Evolutionary conservation across 2,888 invertebrate genomes (phyloP), one percentile per base, ranked within the genome.

Genomic region (Andrena hattorfiana): DNA sequence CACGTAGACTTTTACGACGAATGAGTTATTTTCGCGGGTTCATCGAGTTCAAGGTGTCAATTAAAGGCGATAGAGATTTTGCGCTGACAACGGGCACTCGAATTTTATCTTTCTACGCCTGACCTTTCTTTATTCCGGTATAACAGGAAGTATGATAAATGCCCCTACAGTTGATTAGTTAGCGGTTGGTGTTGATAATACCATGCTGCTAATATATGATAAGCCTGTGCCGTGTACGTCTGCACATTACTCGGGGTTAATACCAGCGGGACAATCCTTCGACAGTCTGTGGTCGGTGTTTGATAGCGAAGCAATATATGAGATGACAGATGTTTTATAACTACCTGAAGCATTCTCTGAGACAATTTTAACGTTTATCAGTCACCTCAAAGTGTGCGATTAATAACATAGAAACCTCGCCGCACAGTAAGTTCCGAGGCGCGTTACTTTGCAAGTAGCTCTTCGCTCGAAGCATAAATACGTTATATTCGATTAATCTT

Each of bases 91-190:
- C 10, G 28, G n/a, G 8, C 5, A 23, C 13, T 56, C 59, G 30
- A 51, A 42, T 13, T 13, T 70, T 82, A 71, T 81, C 63, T 26
- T 51, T 48, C 32, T 51, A 76, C 42, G n/a, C 16, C n/a, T 13
- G 77, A 32, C 74, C 73, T 82, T 78, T 85, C 67, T n/a, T 69
- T 72, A 81, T 83, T 88, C 76, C 81, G 77, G 77, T 71, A 23
- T 72, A 77, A 70, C 88, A 88, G 92, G 91, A 91, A 92, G 87
- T 91, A 91, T 91, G 92, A 91, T 92, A 92, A 92, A 90, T 81
- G 85, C 91, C 91, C 91, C 84, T 90, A 92, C 91, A 88, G 84
- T 86, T 88, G 87, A 88, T 89, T 90, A 90, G 64, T 88, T 90
- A 90, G 62, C 84, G 84, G 78, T 54, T 86, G 87, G 71, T 71